Evolutionary conservation across 1,140 invertebrate species (phyloP).

Genomic region (Dendrolimus kikuchii): DNA sequence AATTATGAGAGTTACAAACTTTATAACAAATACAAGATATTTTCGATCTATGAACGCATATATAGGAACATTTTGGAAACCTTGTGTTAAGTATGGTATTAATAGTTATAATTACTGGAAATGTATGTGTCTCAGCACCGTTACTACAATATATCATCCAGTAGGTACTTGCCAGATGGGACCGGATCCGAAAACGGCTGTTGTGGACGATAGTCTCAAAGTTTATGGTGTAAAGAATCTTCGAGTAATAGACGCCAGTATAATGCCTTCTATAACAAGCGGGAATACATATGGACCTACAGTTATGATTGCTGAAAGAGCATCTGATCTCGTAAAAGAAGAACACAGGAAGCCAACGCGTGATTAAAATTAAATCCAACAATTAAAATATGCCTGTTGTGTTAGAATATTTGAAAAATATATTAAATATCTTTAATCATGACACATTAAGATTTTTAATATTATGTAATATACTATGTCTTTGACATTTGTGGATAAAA

Average conservation of each 20-base stretch:
- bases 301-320: slow-evolving; percentile 86
- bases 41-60: slow-evolving; percentile 47
- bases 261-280: slow-evolving; percentile 81
- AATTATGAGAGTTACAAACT: slow-evolving; percentile 44
- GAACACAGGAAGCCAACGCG: slow-evolving; percentile 15
- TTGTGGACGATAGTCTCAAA: slow-evolving; percentile 78
- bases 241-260: slow-evolving; percentile 83
- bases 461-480: too few species aligned
- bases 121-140: slow-evolving; percentile 75
- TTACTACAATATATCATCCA: slow-evolving; percentile 79
- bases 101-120: slow-evolving; percentile 75
- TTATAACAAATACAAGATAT: slow-evolving; percentile 45
- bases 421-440: too few species aligned
- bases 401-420: too few species aligned
- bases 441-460: too few species aligned
- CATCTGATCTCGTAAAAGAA: slow-evolving; percentile 80
- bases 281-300: slow-evolving; percentile 84
- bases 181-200: slow-evolving; percentile 68
- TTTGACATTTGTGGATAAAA: too few species aligned
- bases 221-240: slow-evolving; percentile 78
- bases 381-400: too few species aligned
- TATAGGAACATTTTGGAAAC: slow-evolving; percentile 45
- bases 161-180: slow-evolving; percentile 86
- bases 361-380: too few species aligned
- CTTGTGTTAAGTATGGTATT: slow-evolving; percentile 54